A percentile compares a stretch with the other conserved stretches of the same genome.
These are phyloP conservation scores for Noctua janthe DNA, from an alignment of 2,888 invertebrate species.

Conservation along the genomic window DNA sequence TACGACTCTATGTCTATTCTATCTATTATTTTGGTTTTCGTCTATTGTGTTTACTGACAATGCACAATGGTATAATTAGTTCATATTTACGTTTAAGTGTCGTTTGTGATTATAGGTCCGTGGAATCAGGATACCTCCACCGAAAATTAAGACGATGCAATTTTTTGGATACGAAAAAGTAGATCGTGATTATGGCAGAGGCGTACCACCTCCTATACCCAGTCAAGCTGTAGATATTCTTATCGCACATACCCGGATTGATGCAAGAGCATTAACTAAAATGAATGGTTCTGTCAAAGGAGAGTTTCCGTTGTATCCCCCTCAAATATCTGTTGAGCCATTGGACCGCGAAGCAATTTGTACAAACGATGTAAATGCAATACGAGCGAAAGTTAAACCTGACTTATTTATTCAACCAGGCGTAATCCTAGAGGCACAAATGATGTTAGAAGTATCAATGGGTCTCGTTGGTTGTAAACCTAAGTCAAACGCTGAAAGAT, in stretches of 20 bases:
- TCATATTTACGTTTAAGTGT: neutral
- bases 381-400: conserved; percentile 71
- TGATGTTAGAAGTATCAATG: conserved; percentile 82
- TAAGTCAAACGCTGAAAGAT: conserved; percentile 66
- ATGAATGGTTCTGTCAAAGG: conserved; percentile 76
- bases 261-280: conserved; percentile 75
- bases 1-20: neutral
- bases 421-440: conserved; percentile 80
- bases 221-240: conserved; percentile 74
- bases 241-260: conserved; percentile 82
- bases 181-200: conserved; percentile 73
- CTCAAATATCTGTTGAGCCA: conserved; percentile 60
- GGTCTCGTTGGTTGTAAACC: conserved; percentile 83
- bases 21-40: neutral
- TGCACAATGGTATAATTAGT: neutral
- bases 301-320: conserved; percentile 82
- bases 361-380: conserved; percentile 84
- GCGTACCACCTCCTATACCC: conserved; percentile 56
- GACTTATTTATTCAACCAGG: conserved; percentile 74
- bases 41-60: neutral
- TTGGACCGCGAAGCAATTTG: conserved; percentile 76
- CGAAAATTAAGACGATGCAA: conserved; percentile 48
- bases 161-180: conserved; percentile 80
- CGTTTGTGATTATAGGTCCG: conserved; percentile 74
- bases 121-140: conserved; percentile 70